phyloP scores from a whole-genome alignment of 1,140 invertebrate genomes.

The Pectinophora gossypiella region DNA sequence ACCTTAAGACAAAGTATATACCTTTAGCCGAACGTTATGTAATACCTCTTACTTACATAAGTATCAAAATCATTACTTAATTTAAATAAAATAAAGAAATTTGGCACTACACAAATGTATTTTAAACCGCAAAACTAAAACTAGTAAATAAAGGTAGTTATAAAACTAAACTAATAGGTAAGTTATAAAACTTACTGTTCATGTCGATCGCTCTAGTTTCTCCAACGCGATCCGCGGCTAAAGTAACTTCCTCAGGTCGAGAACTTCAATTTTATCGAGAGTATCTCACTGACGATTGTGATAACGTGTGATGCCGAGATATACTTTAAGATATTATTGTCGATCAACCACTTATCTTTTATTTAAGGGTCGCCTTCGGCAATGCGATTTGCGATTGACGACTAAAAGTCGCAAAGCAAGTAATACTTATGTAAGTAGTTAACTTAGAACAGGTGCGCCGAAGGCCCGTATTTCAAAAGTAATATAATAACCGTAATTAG shows the following conservation, averaged over 20 bases:
- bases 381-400: conserved; percentile 6
- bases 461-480: too few relatives aligned
- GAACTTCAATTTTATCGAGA: conserved; percentile 58
- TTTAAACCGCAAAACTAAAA: background rate
- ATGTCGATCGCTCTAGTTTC: conserved; percentile 46
- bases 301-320: conserved; percentile 45
- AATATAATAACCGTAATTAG: too few relatives aligned
- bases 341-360: conserved; percentile 36
- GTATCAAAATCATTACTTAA: too few relatives aligned
- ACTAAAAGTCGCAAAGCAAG: too few relatives aligned
- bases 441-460: too few relatives aligned
- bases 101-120: background rate
- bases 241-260: conserved; percentile 35
- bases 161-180: too few relatives aligned
- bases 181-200: conserved; percentile 39
- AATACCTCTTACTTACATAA: too few relatives aligned
- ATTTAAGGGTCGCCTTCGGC: conserved; percentile 9
- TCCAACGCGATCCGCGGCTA: conserved; percentile 38
- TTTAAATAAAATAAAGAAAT: too few relatives aligned
- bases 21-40: too few relatives aligned
- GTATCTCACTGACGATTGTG: conserved; percentile 27
- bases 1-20: too few relatives aligned
- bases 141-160: background rate
- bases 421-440: too few relatives aligned
- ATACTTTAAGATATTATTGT: conserved; percentile 36